Evolutionary conservation across 2,113 vertebrate species (phyloP).

Genomic region (Polypterus bichir): DNA sequence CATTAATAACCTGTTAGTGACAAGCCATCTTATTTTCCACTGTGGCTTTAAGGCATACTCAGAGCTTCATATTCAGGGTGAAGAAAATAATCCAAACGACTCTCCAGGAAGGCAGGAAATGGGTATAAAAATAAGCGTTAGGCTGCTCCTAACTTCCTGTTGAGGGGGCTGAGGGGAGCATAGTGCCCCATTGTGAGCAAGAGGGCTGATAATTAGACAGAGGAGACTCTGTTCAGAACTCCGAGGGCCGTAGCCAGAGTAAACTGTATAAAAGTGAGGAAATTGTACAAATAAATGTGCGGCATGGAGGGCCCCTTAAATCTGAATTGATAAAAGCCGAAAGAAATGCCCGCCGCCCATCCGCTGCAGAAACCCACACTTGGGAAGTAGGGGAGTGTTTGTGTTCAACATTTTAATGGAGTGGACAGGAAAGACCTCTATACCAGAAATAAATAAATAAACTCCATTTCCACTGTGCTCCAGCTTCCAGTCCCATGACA

Average conservation of each 20-base stretch:
- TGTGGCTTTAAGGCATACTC: too few species aligned
- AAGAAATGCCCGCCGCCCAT: too few species aligned
- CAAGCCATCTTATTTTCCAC: too few species aligned
- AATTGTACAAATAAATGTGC: constrained; percentile 64
- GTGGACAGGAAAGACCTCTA: too few species aligned
- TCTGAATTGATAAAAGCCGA: too few species aligned
- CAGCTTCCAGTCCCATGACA: too few species aligned
- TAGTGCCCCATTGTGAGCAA: constrained; percentile 54
- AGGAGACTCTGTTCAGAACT: constrained; percentile 31
- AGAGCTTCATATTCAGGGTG: constrained; percentile 5
- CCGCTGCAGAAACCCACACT: too few species aligned
- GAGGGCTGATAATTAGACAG: constrained; percentile 33
- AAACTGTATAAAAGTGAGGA: constrained; percentile 42
- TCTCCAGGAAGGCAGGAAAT: constrained; percentile 56
- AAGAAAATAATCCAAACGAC: not conserved
- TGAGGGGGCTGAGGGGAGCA: constrained; percentile 40
- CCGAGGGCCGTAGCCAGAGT: constrained; percentile 7
- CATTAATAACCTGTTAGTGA: constrained; percentile 45
- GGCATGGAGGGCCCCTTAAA: constrained; percentile 25
- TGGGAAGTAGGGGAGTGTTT: too few species aligned
- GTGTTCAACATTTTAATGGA: too few species aligned
- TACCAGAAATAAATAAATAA: too few species aligned
- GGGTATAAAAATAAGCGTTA: constrained; percentile 55
- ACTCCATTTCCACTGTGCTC: too few species aligned
- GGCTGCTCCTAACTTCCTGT: constrained; percentile 58